These are phyloP conservation scores for Tragelaphus scriptus DNA, from an alignment of 2,113 vertebrate species.

Conservation along the genomic window DNA sequence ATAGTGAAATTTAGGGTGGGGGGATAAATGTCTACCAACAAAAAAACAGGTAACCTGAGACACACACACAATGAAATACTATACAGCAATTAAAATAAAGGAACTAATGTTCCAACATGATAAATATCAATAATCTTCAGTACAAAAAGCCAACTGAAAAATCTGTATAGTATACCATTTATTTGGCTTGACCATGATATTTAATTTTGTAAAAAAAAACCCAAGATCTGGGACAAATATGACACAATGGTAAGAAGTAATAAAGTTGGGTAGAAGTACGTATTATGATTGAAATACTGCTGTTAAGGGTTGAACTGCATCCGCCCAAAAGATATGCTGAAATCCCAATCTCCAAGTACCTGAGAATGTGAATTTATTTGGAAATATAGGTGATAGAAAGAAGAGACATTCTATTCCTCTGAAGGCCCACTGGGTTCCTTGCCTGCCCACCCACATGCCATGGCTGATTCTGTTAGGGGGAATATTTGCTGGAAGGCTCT, in stretches of 20 bases:
- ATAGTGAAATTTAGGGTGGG: not conserved
- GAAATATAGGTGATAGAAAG: not conserved
- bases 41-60: not conserved
- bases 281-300: not conserved
- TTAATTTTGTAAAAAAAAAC: not conserved
- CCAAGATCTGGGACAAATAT: not conserved
- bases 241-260: not conserved
- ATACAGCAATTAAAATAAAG: not conserved
- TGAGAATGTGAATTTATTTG: not conserved
- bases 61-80: not conserved
- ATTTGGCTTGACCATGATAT: not conserved
- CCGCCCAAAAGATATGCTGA: not conserved
- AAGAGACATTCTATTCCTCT: not conserved
- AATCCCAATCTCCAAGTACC: not conserved
- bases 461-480: not conserved
- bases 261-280: not conserved
- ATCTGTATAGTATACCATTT: not conserved
- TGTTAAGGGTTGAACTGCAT: not conserved
- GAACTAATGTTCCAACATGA: not conserved
- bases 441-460: not conserved
- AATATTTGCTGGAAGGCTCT: not conserved
- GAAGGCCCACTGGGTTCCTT: not conserved
- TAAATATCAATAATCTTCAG: conserved; percentile 9
- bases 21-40: not conserved
- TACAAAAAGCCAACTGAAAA: conserved; percentile 12